These are phyloP conservation scores for Erebia ligea DNA, from an alignment of 2,888 invertebrate species.

Conservation along the genomic window DNA sequence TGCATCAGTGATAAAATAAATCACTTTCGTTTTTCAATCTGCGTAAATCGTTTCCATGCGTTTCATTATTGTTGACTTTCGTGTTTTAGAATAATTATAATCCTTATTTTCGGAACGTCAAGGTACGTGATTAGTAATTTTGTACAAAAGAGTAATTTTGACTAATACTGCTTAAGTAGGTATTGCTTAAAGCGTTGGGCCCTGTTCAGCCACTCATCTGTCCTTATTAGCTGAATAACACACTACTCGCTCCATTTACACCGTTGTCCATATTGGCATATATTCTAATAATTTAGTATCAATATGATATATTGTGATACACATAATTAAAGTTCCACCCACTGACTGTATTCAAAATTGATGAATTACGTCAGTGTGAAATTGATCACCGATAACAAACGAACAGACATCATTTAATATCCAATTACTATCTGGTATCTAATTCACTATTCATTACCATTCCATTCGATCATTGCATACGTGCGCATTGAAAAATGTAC, in stretches of 20 bases:
- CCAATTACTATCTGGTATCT: conserved; percentile 59
- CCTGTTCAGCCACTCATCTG: too few species aligned
- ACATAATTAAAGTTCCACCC: conserved; percentile 43
- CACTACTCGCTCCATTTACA: not conserved
- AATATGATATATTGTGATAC: conserved; percentile 27
- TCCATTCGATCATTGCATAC: conserved; percentile 43
- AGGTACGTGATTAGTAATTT: too few species aligned
- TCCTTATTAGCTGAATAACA: too few species aligned
- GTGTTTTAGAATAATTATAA: too few species aligned
- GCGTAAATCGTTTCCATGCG: too few species aligned
- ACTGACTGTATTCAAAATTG: conserved; percentile 41
- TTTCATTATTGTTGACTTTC: too few species aligned
- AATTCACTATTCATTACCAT: conserved; percentile 54
- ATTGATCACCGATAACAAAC: conserved; percentile 60
- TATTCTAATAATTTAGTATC: not conserved
- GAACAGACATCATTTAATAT: conserved; percentile 64
- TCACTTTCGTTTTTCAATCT: not conserved
- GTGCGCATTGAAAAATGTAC: conserved; percentile 37
- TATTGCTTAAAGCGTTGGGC: too few species aligned
- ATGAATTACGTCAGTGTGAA: conserved; percentile 48
- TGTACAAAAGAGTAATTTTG: too few species aligned
- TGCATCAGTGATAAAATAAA: not conserved
- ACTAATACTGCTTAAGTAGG: too few species aligned
- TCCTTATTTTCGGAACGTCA: too few species aligned
- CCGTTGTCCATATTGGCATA: not conserved